Base-by-base conservation (phyloP, 2,113 vertebrate genomes). In the Mungos mungo region DNA sequence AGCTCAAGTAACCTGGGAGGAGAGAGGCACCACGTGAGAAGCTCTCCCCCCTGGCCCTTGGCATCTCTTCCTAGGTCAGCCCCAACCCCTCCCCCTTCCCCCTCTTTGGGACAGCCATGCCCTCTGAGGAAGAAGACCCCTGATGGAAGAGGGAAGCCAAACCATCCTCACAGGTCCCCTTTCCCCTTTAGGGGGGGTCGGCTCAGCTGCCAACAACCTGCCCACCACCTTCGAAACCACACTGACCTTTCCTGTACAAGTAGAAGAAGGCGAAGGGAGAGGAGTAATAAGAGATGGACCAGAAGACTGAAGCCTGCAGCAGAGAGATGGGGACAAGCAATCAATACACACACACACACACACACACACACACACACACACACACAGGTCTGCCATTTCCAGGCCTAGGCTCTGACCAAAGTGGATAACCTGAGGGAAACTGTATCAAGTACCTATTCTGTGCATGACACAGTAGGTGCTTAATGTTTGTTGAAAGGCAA, bases 171-270 rank as follows among this genome's bases (percentile, higher is more conserved):
- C 0, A 71, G 74, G 45, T 16, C 45, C 82, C 88, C 29, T 76
- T 25, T 91, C 74, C 83, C 92, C 87, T 92, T 57, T n/a, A 41
- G 85, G 19, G 50, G 57, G 25, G 52, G 65, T 29, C 0, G 6
- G 74, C 29, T 84, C 72, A 31, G 50, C 79, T 35, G 81, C 83
- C 72, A 63, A 83, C 2, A 16, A 54, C 45, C 79, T 92, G 45
- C 89, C 97, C 86, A 93, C 54, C 95, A 85, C 95, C 92, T 96
- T 38, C n/a, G 85, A 66, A 92, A 79, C 33, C 93, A 88, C 94
- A 97, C 95, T 98, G 98, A 99, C 99, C 99, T 99, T 99, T 99
- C 97, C 99, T 99, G 98, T 99, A 99, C 79, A 99, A 98, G 98
- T 99, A 99, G 98, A 99, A 99, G 95, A 99, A 98, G 72, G 99